phyloP scores from a whole-genome alignment of 2,113 vertebrate genomes.

The Dromaius novaehollandiae region DNA sequence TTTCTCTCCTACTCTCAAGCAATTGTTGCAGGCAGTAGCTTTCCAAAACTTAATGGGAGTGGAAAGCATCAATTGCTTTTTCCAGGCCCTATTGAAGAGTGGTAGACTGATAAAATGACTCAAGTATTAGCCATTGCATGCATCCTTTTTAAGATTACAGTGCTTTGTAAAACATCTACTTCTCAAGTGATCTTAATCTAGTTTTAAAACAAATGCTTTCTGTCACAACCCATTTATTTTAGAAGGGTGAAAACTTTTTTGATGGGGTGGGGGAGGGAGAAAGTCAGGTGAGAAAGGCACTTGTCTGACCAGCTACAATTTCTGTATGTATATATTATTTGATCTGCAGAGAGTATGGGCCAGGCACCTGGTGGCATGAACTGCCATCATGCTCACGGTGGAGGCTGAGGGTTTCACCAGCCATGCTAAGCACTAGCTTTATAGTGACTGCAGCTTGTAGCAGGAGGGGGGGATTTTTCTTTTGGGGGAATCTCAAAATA shows the following conservation, averaged over 20 bases:
- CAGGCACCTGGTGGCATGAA: neutral
- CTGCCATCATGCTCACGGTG: neutral
- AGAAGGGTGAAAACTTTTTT: neutral
- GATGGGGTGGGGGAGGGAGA: neutral
- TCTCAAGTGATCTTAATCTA: neutral
- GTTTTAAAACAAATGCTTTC: neutral
- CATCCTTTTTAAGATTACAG: neutral
- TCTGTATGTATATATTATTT: neutral
- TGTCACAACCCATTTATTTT: neutral
- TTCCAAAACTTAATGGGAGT: neutral
- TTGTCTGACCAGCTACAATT: neutral
- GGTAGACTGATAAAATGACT: neutral
- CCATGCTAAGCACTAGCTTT: neutral
- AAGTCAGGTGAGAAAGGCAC: fast-evolving
- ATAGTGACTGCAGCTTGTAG: neutral
- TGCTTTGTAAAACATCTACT: neutral
- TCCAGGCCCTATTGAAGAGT: neutral
- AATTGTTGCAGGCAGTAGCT: neutral
- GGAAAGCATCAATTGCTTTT: neutral
- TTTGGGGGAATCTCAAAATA: constrained; percentile 9
- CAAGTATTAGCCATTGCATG: neutral
- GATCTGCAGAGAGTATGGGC: neutral
- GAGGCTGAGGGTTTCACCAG: neutral
- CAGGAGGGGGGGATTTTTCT: neutral
- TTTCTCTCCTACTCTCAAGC: neutral